Percentiles rank a stretch among this genome's conserved stretches.
Evolutionary conservation across 2,888 invertebrate species (phyloP).

Genomic region (Mimas tiliae): DNA sequence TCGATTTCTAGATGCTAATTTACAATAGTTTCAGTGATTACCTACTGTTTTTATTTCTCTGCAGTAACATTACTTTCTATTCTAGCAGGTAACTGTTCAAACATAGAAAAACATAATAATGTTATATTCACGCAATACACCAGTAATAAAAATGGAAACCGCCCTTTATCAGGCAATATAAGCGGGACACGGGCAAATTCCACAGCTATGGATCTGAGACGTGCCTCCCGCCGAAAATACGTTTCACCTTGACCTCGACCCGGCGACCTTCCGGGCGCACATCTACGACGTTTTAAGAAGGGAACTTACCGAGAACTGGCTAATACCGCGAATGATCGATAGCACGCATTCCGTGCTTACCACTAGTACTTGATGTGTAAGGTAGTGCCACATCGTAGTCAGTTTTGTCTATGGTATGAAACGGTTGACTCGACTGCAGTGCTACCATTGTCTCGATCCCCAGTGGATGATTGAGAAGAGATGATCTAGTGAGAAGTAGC

Average conservation of each 20-base stretch:
- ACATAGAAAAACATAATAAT: not conserved
- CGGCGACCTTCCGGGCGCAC: slow-evolving; percentile 9
- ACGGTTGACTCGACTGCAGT: no score
- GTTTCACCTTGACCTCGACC: slow-evolving; percentile 18
- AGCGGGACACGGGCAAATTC: not conserved
- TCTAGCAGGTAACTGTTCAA: not conserved
- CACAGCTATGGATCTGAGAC: not conserved
- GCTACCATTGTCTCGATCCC: no score
- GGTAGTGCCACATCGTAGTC: not conserved
- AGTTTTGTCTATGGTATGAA: not conserved
- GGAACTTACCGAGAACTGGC: not conserved
- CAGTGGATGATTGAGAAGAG: no score
- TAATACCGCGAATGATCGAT: slow-evolving; percentile 15
- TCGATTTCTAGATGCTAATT: no score
- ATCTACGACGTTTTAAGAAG: slow-evolving; percentile 5
- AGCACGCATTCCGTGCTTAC: not conserved
- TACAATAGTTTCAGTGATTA: no score
- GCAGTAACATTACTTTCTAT: not conserved
- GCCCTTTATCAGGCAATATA: slow-evolving; percentile 1
- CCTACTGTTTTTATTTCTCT: no score
- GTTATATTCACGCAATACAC: not conserved
- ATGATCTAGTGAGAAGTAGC: no score
- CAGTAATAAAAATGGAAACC: slow-evolving; percentile 1
- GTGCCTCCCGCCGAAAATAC: not conserved
- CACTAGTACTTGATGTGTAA: no score